Percentiles rank a stretch among this genome's conserved stretches.
Evolutionary conservation across 1,140 invertebrate species (phyloP).

Genomic region (Atopsyche davidsoni): DNA sequence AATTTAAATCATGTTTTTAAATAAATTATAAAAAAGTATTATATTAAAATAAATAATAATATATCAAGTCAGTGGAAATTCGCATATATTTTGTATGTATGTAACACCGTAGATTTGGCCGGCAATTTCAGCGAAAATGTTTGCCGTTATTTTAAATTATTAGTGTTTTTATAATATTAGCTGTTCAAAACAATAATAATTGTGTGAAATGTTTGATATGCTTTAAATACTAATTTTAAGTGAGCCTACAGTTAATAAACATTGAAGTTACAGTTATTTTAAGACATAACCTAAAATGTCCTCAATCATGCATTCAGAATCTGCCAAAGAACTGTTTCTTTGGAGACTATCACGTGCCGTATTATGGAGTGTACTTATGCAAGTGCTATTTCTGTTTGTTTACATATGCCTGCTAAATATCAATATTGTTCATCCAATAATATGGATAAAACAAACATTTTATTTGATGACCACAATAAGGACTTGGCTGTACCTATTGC

Average conservation of each 20-base stretch:
- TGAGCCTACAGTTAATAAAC: too few species aligned
- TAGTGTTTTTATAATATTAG: background rate
- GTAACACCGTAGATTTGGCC: background rate
- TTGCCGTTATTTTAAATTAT: conserved; percentile 3
- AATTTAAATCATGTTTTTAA: too few species aligned
- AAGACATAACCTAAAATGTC: background rate
- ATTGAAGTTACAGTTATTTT: too few species aligned
- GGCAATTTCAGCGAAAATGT: background rate
- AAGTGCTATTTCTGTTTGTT: conserved; percentile 43
- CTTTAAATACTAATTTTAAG: too few species aligned
- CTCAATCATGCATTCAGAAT: conserved; percentile 9
- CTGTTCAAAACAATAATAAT: background rate
- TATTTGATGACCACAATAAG: conserved; percentile 41
- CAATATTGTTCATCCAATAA: conserved; percentile 41
- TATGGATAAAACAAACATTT: conserved; percentile 44
- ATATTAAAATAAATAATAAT: too few species aligned
- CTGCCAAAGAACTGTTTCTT: conserved; percentile 18
- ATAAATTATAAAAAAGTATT: too few species aligned
- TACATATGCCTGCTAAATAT: conserved; percentile 47
- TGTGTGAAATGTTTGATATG: background rate
- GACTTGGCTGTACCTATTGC: conserved; percentile 46
- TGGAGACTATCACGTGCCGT: conserved; percentile 12
- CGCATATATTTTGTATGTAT: too few species aligned
- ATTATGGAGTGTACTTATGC: conserved; percentile 42
- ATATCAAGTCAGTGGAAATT: too few species aligned